Percentiles rank a stretch among this genome's conserved stretches.
Conservation (phyloP, 1,140 invertebrate genomes). For the Parapsyche elsis region DNA sequence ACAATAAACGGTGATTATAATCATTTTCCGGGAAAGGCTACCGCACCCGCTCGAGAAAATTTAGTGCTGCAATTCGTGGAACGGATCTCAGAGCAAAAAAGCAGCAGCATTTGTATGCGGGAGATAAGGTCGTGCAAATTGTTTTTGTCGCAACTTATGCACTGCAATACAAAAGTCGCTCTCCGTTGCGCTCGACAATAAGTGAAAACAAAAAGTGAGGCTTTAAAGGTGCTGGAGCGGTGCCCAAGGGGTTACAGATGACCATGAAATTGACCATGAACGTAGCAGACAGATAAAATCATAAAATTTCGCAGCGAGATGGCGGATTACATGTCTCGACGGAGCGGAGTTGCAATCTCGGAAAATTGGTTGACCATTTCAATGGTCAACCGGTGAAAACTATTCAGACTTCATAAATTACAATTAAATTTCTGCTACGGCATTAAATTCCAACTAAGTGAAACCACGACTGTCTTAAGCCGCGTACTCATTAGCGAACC, state of each 20-base stretch:
- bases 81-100: background rate
- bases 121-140: too few relatives aligned
- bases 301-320: constrained; percentile 3
- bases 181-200: background rate
- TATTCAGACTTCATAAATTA: too few relatives aligned
- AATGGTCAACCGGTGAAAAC: too few relatives aligned
- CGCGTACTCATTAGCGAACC: too few relatives aligned
- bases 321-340: background rate
- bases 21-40: constrained; percentile 22
- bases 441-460: too few relatives aligned
- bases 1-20: constrained; percentile 40
- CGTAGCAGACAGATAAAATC: background rate
- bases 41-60: background rate
- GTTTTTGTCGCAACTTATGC: too few relatives aligned
- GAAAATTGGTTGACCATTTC: too few relatives aligned
- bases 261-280: constrained; percentile 25
- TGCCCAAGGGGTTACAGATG: constrained; percentile 22
- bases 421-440: too few relatives aligned
- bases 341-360: too few relatives aligned
- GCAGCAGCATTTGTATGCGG: too few relatives aligned
- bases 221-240: background rate
- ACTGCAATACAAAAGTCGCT: too few relatives aligned
- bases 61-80: constrained; percentile 26
- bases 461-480: too few relatives aligned
- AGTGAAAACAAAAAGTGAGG: constrained; percentile 7